Evolutionary conservation across 2,888 invertebrate genomes (phyloP).

Genomic region (Chalcis sispes): DNA sequence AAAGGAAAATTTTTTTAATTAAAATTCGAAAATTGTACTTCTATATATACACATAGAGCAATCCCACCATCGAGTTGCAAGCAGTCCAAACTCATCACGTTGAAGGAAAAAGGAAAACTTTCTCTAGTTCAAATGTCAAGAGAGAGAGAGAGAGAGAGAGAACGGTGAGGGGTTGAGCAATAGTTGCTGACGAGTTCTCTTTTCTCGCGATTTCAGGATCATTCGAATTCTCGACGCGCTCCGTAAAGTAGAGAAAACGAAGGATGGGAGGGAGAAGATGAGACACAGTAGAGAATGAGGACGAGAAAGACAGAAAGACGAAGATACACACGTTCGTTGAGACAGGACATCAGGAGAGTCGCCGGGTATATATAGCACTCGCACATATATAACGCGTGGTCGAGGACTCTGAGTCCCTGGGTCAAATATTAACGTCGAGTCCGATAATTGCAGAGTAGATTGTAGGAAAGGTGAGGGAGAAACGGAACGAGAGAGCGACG

Average conservation of each 20-base stretch:
- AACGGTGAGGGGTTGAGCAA: neutral
- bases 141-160: conserved; percentile 2
- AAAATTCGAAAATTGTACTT: conserved; percentile 30
- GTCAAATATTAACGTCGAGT: conserved; percentile 75
- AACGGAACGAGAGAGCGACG: neutral
- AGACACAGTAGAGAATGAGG: conserved; percentile 2
- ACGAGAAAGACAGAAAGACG: conserved; percentile 2
- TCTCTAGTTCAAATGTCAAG: conserved; percentile 9
- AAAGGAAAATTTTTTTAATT: conserved; percentile 13
- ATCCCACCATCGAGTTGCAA: conserved; percentile 9
- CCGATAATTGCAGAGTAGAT: conserved; percentile 75
- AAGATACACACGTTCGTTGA: neutral
- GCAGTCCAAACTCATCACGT: conserved; percentile 38
- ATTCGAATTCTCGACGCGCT: conserved; percentile 47
- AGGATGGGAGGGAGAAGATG: neutral
- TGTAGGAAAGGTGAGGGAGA: conserved; percentile 19
- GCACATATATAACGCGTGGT: conserved; percentile 12
- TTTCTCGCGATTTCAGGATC: conserved; percentile 44
- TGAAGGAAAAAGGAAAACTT: conserved; percentile 34
- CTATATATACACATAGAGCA: conserved; percentile 4
- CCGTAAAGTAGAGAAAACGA: conserved; percentile 28
- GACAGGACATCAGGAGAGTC: conserved; percentile 41
- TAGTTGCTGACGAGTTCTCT: conserved; percentile 46
- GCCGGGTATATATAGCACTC: conserved; percentile 12
- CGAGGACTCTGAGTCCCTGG: conserved; percentile 59